phyloP scores from a whole-genome alignment of 2,113 vertebrate genomes.

The Pogonocichla stellata region DNA sequence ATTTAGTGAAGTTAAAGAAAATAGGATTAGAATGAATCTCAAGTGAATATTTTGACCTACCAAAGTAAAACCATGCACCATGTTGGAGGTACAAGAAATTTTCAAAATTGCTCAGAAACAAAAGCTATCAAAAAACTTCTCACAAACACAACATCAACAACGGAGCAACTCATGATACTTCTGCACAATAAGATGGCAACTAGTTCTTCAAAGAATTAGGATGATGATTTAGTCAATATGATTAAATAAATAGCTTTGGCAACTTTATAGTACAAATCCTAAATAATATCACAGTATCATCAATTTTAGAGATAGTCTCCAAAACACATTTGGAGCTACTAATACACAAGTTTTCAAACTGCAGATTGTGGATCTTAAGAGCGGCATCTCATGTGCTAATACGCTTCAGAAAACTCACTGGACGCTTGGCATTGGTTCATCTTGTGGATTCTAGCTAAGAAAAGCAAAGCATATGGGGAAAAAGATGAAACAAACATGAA shows the following conservation, averaged over 20 bases:
- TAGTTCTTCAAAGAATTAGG: not conserved
- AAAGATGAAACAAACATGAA: constrained; percentile 48
- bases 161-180: not conserved
- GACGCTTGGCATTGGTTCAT: constrained; percentile 14
- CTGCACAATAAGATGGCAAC: not conserved
- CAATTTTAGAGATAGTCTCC: not conserved
- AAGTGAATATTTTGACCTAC: not conserved
- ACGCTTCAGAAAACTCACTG: constrained; percentile 11
- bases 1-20: not conserved
- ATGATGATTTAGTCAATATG: not conserved
- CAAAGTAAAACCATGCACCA: not conserved
- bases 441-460: not conserved
- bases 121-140: not conserved
- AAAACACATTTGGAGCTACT: not conserved
- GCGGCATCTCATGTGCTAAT: not conserved
- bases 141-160: not conserved
- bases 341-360: not conserved
- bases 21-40: not conserved
- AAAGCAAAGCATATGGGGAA: constrained; percentile 27
- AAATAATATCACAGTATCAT: not conserved
- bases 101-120: not conserved
- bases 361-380: not conserved
- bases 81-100: not conserved
- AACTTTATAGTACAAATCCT: not conserved
- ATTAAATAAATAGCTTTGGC: not conserved